Conservation (phyloP, 2,888 invertebrate species). For the Glaucopsyche alexis region DNA sequence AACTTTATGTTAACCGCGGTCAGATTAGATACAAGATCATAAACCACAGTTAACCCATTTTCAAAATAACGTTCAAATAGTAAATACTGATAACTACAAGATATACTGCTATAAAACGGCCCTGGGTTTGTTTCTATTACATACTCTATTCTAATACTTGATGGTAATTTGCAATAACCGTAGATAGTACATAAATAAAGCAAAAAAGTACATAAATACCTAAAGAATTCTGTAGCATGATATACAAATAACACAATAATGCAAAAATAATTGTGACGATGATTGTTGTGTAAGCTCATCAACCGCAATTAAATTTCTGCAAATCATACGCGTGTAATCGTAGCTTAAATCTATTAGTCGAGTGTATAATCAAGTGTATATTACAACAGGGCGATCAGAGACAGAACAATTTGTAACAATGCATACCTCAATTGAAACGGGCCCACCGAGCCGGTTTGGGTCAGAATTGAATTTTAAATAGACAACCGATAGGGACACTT, state of each 20-base stretch:
- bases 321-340: not conserved
- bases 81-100: constrained; percentile 23
- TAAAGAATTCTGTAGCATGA: no score
- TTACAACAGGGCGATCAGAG: constrained; percentile 41
- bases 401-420: constrained; percentile 43
- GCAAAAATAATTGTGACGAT: no score
- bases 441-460: constrained; percentile 41
- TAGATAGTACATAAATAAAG: not conserved
- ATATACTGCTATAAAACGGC: not conserved
- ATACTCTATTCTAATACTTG: not conserved
- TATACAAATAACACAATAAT: no score
- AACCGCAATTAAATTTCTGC: not conserved
- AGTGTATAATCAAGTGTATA: constrained; percentile 13
- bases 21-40: constrained; percentile 24
- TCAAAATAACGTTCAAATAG: constrained; percentile 25
- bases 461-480: constrained; percentile 45
- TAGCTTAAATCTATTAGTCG: not conserved
- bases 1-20: constrained; percentile 5
- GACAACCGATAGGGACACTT: constrained; percentile 39
- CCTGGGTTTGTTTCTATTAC: not conserved
- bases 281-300: no score
- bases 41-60: constrained; percentile 27
- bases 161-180: not conserved
- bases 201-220: not conserved
- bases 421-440: constrained; percentile 47